Percentiles rank a stretch among this genome's conserved stretches.
These are phyloP conservation scores for Amphipoea oculea DNA, from an alignment of 2,888 invertebrate genomes.

Conservation along the genomic window DNA sequence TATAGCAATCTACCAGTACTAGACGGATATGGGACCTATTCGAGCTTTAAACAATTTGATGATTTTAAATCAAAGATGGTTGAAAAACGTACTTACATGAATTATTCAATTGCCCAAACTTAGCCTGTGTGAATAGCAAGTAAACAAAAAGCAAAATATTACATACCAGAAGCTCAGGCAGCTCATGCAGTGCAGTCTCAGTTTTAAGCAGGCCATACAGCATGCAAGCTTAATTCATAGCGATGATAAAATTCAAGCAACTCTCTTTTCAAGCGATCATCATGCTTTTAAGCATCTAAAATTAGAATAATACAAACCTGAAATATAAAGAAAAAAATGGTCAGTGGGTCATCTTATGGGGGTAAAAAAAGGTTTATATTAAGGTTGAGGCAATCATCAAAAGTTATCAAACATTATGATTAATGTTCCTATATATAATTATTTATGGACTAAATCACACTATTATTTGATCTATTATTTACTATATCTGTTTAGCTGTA, in stretches of 20 bases:
- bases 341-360: neutral
- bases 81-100: neutral
- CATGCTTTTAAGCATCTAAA: neutral
- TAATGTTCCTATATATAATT: neutral
- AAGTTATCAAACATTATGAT: neutral
- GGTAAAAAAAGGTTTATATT: neutral
- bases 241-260: conserved; percentile 2
- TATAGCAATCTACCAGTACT: neutral
- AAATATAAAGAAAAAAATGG: conserved; percentile 7
- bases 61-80: neutral
- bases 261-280: neutral
- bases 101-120: neutral
- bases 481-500: too few relatives aligned
- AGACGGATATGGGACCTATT: neutral
- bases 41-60: neutral
- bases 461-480: too few relatives aligned
- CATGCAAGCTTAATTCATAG: conserved; percentile 10
- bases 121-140: neutral
- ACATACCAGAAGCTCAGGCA: neutral
- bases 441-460: neutral
- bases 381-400: neutral
- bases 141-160: neutral
- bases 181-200: neutral
- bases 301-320: conserved; percentile 15
- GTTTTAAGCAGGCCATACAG: conserved; percentile 10